These are phyloP conservation scores for Caenorhabditis virilis DNA, from an alignment of 2,888 invertebrate genomes.

Conservation along the genomic window DNA sequence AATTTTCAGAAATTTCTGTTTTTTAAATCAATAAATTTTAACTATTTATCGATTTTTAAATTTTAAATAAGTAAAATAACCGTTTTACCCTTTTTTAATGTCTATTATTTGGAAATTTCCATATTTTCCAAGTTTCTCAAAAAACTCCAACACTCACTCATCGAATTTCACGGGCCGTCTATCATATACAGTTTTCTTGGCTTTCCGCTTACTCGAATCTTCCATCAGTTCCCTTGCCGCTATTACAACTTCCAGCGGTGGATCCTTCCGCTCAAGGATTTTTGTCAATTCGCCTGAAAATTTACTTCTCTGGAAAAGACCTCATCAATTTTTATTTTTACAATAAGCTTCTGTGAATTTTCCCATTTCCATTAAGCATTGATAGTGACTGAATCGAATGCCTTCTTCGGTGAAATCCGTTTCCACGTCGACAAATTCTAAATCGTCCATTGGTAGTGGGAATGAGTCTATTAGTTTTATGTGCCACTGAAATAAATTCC, in stretches of 20 bases:
- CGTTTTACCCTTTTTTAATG: too few relatives aligned
- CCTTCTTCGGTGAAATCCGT: not conserved
- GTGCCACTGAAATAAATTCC: not conserved
- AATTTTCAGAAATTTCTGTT: not conserved
- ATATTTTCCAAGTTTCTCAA: too few relatives aligned
- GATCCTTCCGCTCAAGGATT: too few relatives aligned
- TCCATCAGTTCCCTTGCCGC: too few relatives aligned
- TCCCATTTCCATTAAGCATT: constrained; percentile 1
- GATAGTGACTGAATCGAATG: not conserved
- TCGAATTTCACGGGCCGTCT: not conserved
- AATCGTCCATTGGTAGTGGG: not conserved
- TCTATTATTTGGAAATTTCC: too few relatives aligned
- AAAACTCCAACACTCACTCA: not conserved
- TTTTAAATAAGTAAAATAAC: too few relatives aligned
- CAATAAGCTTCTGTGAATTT: not conserved
- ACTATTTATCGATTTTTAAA: too few relatives aligned
- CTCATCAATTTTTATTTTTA: too few relatives aligned
- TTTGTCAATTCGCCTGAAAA: too few relatives aligned
- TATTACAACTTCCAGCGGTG: too few relatives aligned
- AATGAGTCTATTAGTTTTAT: not conserved
- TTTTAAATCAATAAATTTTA: too few relatives aligned
- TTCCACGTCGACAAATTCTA: not conserved
- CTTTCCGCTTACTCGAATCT: not conserved
- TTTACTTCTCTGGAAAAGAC: too few relatives aligned
- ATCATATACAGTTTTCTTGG: not conserved